Conservation (phyloP, 2,888 invertebrate species). For the Luffia ferchaultella region DNA sequence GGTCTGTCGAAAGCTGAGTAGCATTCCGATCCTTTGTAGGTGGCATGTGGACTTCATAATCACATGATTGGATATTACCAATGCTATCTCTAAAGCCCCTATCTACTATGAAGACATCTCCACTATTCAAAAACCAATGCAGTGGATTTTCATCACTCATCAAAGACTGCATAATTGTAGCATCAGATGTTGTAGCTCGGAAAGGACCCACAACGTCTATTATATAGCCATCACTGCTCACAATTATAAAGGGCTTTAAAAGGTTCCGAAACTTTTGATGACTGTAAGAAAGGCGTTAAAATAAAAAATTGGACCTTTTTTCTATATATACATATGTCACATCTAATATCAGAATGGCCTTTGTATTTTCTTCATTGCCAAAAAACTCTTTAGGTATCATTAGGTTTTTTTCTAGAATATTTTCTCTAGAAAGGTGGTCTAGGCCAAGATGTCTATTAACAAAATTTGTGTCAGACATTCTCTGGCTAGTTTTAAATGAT, state of each 20-base stretch:
- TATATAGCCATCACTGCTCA: conserved; percentile 11
- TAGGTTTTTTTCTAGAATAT: not conserved
- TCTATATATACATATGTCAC: conserved; percentile 10
- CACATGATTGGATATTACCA: conserved; percentile 3
- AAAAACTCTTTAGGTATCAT: not conserved
- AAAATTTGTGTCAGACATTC: conserved; percentile 7
- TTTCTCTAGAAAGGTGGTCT: not conserved
- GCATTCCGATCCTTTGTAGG: not conserved
- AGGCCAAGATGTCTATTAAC: conserved; percentile 3
- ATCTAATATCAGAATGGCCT: conserved; percentile 9
- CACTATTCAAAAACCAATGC: conserved; percentile 5
- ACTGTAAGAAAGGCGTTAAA: conserved; percentile 11
- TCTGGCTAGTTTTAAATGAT: conserved; percentile 4
- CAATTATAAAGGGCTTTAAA: conserved; percentile 13
- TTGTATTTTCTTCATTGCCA: conserved; percentile 2
- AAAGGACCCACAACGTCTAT: conserved; percentile 10
- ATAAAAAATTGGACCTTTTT: conserved; percentile 13
- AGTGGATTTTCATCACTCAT: not conserved
- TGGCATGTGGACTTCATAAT: conserved; percentile 4
- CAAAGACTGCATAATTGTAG: conserved; percentile 6
- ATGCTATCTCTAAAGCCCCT: conserved; percentile 5
- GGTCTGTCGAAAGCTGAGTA: conserved; percentile 1
- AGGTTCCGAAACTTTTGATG: conserved; percentile 13
- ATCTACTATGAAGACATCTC: conserved; percentile 7
- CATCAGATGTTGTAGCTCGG: conserved; percentile 11